Evolutionary conservation across 2,888 invertebrate species (phyloP), one percentile per base, ranked within the genome.

Genomic region (Cryptophagus acutangulus): DNA sequence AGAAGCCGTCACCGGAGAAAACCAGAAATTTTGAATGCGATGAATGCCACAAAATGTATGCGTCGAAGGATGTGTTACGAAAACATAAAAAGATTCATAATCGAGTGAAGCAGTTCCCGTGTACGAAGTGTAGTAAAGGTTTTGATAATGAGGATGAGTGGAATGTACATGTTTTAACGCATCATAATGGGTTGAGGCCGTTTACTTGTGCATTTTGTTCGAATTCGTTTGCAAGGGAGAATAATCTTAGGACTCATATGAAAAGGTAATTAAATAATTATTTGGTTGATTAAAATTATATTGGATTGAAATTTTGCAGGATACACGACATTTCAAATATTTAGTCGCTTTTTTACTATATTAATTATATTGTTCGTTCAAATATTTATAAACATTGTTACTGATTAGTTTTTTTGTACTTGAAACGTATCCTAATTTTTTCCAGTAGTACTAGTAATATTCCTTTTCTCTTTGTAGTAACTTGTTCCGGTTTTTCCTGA

Each of bases 71-170:
- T 25, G 61, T 62, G 10, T 48, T 69, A 25, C 59, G 57, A 26
- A 66, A 66, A 43, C 68, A 68, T 48, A 60, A 56, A 41, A 64
- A 62, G 46, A 38, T 74, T 17, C 80, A 82, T 54, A 78, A 77
- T 2, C 76, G 76, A 4, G 77, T 78, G 45, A 67, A 73, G 36
- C 77, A 77, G 1, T 79, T 71, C 60, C 69, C 71, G 17, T 82
- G 81, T 56, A 56, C 61, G 8, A 58, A 72, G 14, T 83, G 82
- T 59, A 62, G 67, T 3, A 77, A 76, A 57, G 71, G 74, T 1
- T 82, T 81, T 54, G 74, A 74, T 35, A 79, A 78, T 51, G 75
- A 76, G 48, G 77, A 76, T 16, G 74, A 78, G 0, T 64, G 82
- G 18, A 71, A 74, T 38, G 73, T 75, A 46, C 83, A 83, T 58